Percentiles rank a stretch among this genome's conserved stretches.
Conservation (phyloP, 2,113 vertebrate genomes). For the Ageneiosus marmoratus region DNA sequence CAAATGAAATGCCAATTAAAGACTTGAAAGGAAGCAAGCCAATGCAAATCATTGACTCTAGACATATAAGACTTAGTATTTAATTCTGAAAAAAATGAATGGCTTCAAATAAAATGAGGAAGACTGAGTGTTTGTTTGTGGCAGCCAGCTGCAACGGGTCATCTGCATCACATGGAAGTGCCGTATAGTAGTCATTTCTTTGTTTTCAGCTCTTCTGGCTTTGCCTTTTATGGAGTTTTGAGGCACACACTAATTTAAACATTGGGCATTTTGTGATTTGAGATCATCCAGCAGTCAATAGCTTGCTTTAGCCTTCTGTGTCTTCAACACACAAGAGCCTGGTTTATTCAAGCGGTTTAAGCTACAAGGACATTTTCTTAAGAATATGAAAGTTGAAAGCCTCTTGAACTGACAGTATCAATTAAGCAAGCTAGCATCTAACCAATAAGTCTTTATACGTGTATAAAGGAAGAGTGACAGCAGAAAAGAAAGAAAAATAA, state of each 20-base stretch:
- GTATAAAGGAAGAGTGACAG: background rate
- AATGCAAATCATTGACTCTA: too few relatives aligned
- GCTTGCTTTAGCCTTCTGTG: background rate
- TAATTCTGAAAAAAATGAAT: too few relatives aligned
- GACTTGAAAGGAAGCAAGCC: too few relatives aligned
- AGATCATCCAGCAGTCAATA: background rate
- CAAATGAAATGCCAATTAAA: background rate
- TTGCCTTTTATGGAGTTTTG: background rate
- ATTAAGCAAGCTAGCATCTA: background rate
- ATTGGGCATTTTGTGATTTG: background rate
- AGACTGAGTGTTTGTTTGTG: too few relatives aligned
- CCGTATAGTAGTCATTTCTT: background rate
- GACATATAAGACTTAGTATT: too few relatives aligned
- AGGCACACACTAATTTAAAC: background rate
- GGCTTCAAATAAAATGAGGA: too few relatives aligned
- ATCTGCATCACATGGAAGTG: background rate
- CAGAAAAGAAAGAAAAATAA: background rate
- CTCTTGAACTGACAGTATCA: background rate
- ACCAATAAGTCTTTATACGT: background rate
- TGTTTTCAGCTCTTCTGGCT: background rate
- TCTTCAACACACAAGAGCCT: background rate
- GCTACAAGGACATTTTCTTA: background rate
- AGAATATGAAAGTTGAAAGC: background rate
- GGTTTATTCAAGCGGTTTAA: background rate
- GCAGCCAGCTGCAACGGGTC: too few relatives aligned